Conservation (phyloP, 2,113 vertebrate species). For the Scartelaos histophorus region DNA sequence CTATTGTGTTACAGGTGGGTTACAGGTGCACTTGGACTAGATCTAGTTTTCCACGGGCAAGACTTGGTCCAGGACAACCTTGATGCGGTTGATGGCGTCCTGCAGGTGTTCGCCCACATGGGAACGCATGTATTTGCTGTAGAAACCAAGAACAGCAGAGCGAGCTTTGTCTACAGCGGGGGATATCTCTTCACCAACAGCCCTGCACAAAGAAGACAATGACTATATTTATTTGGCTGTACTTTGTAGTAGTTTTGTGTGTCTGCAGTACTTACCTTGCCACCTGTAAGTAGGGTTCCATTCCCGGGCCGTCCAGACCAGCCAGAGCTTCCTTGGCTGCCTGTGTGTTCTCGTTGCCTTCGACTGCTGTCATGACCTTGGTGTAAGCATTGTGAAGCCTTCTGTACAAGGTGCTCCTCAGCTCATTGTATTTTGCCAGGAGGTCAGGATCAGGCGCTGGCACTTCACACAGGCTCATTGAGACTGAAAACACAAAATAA, state of each 20-base stretch:
- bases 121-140: constrained; percentile 65
- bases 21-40: background rate
- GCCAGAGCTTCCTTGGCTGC: background rate
- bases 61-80: constrained; percentile 52
- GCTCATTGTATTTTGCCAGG: constrained; percentile 52
- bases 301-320: constrained; percentile 15
- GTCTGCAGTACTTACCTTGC: constrained; percentile 48
- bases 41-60: constrained; percentile 55
- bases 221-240: background rate
- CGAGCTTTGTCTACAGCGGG: constrained; percentile 67
- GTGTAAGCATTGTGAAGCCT: constrained; percentile 43
- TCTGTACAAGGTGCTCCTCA: constrained; percentile 51
- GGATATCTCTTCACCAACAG: constrained; percentile 30
- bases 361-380: background rate
- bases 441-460: constrained; percentile 66
- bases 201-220: constrained; percentile 49
- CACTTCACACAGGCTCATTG: constrained; percentile 57
- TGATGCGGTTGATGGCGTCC: constrained; percentile 39
- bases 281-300: constrained; percentile 44
- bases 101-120: constrained; percentile 44
- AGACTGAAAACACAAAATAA: constrained; percentile 54
- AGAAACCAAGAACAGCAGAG: constrained; percentile 47
- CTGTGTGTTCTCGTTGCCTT: accelerated
- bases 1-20: constrained; percentile 38
- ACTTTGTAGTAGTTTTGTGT: background rate